Evolutionary conservation across 2,113 vertebrate species (phyloP), one percentile per base, ranked within the genome.

Genomic region (Sander lucioperca): DNA sequence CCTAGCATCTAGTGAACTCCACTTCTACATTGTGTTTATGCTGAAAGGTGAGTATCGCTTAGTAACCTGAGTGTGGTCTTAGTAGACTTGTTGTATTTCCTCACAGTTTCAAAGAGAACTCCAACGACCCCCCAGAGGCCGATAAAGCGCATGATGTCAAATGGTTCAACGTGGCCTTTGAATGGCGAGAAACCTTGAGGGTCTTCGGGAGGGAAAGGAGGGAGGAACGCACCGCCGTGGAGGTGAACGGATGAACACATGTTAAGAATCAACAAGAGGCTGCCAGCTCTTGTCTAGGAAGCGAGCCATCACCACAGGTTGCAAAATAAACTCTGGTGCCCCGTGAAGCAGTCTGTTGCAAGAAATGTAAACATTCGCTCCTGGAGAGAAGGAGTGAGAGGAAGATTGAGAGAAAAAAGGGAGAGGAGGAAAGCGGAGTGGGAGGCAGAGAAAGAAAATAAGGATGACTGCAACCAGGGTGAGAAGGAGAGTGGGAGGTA

Each of bases 261-360:
- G 94, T 94, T 94, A 91, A 85, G 91, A 94, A 94, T 95, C 95
- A 95, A 94, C 78, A 80, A 85, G 89, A 81, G 67, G 91, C 87
- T 93, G 93, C 93, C 94, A 93, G 91, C 87, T 93, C 92, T 93
- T 25, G 85, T 93, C 93, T 91, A 93, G 94, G 93, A 95, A 93
- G 91, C 88, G 74, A 92, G 95, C 95, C 95, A 95, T 94, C 95
- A 92, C 95, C 94, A 92, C 94, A 94, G 92, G 94, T 94, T 95
- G 93, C 94, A 94, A 95, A 95, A 94, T 93, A 95, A 95, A 95
- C 94, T 90, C 90, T 89, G 92, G 94, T 94, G 93, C 92, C 94
- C 93, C 77, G 84, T 75, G 75, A 94, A 93, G 86, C 88, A 81
- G 92, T 90, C 94, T 89, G 90, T 87, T 91, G 90, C 86, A 93